Percentiles rank a stretch among this genome's conserved stretches.
Evolutionary conservation across 1,140 invertebrate genomes (phyloP).

Genomic region (Listronotus bonariensis): DNA sequence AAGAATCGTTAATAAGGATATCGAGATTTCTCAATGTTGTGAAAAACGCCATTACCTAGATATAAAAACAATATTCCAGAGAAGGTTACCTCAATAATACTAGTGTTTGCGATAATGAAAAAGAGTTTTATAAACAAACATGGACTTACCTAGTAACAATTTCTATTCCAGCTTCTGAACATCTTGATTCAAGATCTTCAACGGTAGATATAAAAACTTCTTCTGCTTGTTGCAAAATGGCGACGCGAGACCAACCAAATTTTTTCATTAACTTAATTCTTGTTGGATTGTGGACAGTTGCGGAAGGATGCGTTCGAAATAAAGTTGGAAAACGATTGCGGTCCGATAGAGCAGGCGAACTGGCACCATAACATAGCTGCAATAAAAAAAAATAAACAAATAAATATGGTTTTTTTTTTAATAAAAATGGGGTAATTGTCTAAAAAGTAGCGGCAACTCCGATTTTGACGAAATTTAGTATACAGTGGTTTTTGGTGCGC

Average conservation of each 20-base stretch:
- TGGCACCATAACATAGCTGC: slow-evolving; percentile 97
- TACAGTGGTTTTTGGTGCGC: no score
- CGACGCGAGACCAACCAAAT: slow-evolving; percentile 95
- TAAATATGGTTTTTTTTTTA: no score
- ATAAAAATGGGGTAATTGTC: no score
- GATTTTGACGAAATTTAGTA: no score
- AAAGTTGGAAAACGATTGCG: slow-evolving; percentile 95
- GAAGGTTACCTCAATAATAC: no score
- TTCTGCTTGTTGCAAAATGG: slow-evolving; percentile 97
- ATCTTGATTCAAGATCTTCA: slow-evolving; percentile 93
- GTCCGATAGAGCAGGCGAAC: slow-evolving; percentile 97
- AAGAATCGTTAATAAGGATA: no score
- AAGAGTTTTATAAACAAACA: no score
- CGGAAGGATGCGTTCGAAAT: slow-evolving; percentile 98
- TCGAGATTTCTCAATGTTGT: no score
- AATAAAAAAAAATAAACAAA: slow-evolving; percentile 48
- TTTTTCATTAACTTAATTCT: slow-evolving; percentile 95
- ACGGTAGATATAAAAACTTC: slow-evolving; percentile 99
- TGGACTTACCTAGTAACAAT: slow-evolving; percentile 37
- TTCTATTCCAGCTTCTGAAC: slow-evolving; percentile 75
- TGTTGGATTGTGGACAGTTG: slow-evolving; percentile 98
- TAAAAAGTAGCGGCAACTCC: no score
- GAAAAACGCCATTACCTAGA: no score
- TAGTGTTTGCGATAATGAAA: no score
- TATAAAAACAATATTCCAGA: no score